phyloP scores from a whole-genome alignment of 2,113 vertebrate genomes.

The Tyto alba region DNA sequence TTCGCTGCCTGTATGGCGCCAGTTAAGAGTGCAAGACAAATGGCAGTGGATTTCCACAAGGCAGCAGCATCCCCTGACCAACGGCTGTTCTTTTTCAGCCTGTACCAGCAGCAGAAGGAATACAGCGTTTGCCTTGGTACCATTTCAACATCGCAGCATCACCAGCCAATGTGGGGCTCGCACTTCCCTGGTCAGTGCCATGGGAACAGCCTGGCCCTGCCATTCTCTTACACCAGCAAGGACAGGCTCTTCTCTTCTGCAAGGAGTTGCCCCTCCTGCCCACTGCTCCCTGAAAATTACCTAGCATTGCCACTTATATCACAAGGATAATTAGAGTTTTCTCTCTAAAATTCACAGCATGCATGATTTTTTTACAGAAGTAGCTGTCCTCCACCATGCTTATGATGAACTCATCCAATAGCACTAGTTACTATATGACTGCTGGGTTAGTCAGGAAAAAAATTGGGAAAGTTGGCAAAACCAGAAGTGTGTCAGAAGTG shows the following conservation, averaged over 20 bases:
- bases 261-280: background rate
- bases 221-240: background rate
- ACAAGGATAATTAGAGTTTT: background rate
- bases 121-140: background rate
- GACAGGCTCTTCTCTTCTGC: background rate
- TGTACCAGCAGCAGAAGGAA: background rate
- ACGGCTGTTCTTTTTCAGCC: background rate
- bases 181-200: rapidly evolving
- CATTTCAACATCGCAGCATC: background rate
- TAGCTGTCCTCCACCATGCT: background rate
- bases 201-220: background rate
- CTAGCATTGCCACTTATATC: rapidly evolving
- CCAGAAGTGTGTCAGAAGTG: background rate
- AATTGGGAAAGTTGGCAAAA: background rate
- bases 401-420: background rate
- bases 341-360: background rate
- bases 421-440: background rate
- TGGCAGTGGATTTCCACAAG: background rate
- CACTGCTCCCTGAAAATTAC: background rate
- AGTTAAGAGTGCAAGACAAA: background rate
- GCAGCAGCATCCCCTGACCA: background rate
- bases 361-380: background rate
- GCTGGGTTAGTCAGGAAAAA: background rate
- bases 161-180: background rate
- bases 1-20: background rate